Conservation (phyloP, 2,797 vertebrate genomes). For the Eulemur rubriventer region DNA sequence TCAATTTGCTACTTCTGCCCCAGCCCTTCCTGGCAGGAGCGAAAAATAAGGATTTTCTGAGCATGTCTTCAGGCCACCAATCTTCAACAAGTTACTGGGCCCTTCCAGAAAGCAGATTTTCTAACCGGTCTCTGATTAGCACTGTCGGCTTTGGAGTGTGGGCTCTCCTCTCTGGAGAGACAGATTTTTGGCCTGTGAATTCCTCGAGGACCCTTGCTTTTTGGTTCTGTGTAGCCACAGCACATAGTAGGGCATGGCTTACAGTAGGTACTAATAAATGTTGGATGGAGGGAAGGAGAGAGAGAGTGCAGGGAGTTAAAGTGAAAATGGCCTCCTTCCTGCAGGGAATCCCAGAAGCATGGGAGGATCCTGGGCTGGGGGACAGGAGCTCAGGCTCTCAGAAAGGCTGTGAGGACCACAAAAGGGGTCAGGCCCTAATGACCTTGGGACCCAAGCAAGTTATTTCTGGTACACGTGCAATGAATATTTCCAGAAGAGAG, state of each 20-base stretch:
- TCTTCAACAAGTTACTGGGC: neutral
- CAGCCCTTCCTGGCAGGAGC: neutral
- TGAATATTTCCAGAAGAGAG: neutral
- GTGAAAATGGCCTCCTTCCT: neutral
- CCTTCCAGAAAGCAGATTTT: constrained; percentile 25
- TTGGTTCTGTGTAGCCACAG: neutral
- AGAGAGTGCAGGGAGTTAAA: neutral
- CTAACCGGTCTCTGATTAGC: neutral
- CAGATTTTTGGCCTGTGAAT: neutral
- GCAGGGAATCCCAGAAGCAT: neutral
- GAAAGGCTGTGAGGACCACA: neutral
- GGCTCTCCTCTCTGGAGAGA: neutral
- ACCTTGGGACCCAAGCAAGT: neutral
- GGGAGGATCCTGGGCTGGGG: neutral
- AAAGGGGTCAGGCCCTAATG: neutral
- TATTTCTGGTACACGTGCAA: neutral
- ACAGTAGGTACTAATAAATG: neutral
- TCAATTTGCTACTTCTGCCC: neutral
- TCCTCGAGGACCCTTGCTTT: neutral
- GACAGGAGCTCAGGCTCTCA: neutral
- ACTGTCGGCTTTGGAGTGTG: neutral
- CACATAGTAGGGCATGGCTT: neutral
- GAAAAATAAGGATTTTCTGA: neutral
- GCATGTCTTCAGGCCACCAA: neutral
- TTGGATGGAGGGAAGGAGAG: neutral